A percentile compares a stretch with the other conserved stretches of the same genome.
Conservation (phyloP, 2,888 invertebrate genomes). For the Ophion obscuratus region DNA sequence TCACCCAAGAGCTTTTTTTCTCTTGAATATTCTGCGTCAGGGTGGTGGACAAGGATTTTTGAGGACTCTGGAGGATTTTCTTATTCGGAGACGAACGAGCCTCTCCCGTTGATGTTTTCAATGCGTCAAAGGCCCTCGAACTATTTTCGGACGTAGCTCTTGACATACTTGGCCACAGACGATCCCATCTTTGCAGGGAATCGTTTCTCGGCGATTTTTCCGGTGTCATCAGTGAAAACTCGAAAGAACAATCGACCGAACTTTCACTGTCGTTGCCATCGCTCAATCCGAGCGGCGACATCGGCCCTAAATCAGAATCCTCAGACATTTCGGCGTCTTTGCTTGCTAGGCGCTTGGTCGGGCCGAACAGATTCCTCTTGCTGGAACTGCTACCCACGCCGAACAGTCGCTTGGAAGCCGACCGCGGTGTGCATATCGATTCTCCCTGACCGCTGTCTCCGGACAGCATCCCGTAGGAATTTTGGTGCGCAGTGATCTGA, state of each 20-base stretch:
- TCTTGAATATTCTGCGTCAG: constrained; percentile 52
- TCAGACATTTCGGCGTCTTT: constrained; percentile 70
- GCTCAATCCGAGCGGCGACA: constrained; percentile 78
- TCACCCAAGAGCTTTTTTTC: constrained; percentile 29
- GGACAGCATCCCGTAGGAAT: constrained; percentile 66
- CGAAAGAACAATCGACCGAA: constrained; percentile 74
- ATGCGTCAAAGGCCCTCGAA: constrained; percentile 72
- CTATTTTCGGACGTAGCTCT: constrained; percentile 37
- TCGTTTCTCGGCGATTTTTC: constrained; percentile 69
- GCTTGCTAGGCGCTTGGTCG: constrained; percentile 44
- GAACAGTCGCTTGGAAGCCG: constrained; percentile 74
- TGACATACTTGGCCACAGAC: constrained; percentile 63
- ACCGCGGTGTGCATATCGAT: constrained; percentile 74
- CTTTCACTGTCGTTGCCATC: constrained; percentile 72
- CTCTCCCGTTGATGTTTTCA: constrained; percentile 71
- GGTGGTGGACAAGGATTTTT: constrained; percentile 63
- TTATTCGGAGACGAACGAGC: constrained; percentile 74
- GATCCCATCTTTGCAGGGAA: constrained; percentile 69
- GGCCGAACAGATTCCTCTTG: constrained; percentile 73
- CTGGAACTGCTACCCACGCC: constrained; percentile 67
- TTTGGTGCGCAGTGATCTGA: neutral
- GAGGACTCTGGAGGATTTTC: constrained; percentile 63
- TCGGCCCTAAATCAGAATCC: constrained; percentile 80
- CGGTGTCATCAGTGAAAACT: constrained; percentile 75
- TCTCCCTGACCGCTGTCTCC: constrained; percentile 71